These are phyloP conservation scores for Tinea pellionella DNA, from an alignment of 2,888 invertebrate genomes.

Conservation along the genomic window DNA sequence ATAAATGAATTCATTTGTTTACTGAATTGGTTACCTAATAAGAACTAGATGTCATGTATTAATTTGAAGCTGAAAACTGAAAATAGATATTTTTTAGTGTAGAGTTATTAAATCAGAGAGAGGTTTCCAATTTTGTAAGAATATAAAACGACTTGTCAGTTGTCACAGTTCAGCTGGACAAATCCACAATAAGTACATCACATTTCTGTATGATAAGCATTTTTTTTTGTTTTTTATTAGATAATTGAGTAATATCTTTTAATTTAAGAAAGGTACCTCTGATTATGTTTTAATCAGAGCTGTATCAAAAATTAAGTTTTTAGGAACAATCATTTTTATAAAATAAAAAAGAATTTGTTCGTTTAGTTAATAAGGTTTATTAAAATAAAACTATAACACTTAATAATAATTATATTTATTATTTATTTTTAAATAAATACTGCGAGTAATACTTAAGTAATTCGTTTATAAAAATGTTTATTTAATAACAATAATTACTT, in stretches of 20 bases:
- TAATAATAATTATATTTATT: neutral
- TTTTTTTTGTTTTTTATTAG: too few species aligned
- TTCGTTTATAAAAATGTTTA: neutral
- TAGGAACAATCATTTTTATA: neutral
- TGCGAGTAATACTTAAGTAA: neutral
- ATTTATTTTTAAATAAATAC: neutral
- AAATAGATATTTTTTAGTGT: too few species aligned
- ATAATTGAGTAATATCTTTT: neutral
- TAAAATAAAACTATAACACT: neutral
- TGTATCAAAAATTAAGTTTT: neutral
- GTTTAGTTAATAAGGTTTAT: neutral
- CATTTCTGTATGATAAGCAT: neutral
- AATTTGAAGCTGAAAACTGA: too few species aligned
- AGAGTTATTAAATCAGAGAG: too few species aligned
- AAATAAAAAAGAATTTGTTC: neutral
- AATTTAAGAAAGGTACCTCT: neutral
- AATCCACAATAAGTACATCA: too few species aligned
- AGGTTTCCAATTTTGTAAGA: too few species aligned
- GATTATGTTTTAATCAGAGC: neutral
- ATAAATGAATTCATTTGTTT: too few species aligned
- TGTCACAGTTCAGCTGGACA: too few species aligned
- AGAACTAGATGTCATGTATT: too few species aligned
- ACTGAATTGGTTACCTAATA: too few species aligned
- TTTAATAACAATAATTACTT: too few species aligned
- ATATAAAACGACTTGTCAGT: too few species aligned